Conservation (phyloP, 2,797 vertebrate genomes). For the Champsocephalus gunnari region DNA sequence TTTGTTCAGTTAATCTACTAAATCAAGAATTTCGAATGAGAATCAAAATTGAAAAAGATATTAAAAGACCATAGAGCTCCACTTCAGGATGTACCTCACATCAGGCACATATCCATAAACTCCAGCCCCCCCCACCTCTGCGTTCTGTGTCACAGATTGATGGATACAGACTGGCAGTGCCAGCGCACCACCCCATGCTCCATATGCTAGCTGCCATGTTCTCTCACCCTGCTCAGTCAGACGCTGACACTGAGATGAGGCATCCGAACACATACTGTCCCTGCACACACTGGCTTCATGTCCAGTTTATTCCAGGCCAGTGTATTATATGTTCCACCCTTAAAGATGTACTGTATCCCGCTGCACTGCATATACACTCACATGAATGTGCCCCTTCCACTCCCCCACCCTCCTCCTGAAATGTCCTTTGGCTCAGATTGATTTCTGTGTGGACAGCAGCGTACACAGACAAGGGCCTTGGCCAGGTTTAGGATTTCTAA, state of each 20-base stretch:
- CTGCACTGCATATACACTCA: constrained; percentile 21
- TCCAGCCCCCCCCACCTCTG: constrained; percentile 14
- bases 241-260: constrained; percentile 66
- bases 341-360: constrained; percentile 34
- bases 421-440: constrained; percentile 55
- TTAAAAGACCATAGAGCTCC: constrained; percentile 19
- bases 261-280: constrained; percentile 62
- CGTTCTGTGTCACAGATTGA: constrained; percentile 66
- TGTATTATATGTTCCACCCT: constrained; percentile 45
- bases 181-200: constrained; percentile 68
- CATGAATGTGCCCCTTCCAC: constrained; percentile 32
- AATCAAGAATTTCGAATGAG: too few species aligned
- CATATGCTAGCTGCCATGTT: constrained; percentile 82
- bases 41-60: constrained; percentile 3
- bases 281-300: constrained; percentile 26
- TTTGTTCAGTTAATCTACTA: too few species aligned
- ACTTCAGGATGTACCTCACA: constrained; percentile 18
- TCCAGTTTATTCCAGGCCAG: constrained; percentile 37
- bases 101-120: constrained; percentile 38
- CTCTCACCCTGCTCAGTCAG: constrained; percentile 66
- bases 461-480: background rate
- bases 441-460: constrained; percentile 48
- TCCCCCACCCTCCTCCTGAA: constrained; percentile 36
- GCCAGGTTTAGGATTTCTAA: constrained; percentile 17
- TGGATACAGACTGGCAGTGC: constrained; percentile 77